Base-by-base conservation (phyloP, 2,888 invertebrate species). In the Crematogaster levior region DNA sequence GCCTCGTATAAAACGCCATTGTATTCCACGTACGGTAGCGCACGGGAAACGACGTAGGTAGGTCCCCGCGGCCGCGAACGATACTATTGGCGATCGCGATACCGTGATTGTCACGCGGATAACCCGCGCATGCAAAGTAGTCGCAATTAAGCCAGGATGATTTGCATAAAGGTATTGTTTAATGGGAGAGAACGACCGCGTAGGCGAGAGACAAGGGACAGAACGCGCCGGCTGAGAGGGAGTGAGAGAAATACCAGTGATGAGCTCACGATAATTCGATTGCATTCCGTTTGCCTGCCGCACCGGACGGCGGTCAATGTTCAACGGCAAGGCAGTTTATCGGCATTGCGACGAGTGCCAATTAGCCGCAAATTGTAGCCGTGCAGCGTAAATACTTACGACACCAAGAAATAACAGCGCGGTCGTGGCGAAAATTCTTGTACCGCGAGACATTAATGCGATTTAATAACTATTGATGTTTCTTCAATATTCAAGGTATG, bases 101-200 rank as follows among this genome's bases (percentile, higher is more conserved):
- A 84, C 85, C 80, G 77, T 83, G 88, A 90, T 90, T 86, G 88
- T 89, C 87, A 88, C 87, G 87, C 88, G 89, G 86, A 87, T 87
- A 89, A 88, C 83, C 87, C 86, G 84, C 85, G 88, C 88, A 90
- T 90, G 90, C 89, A 89, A 90, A 90, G 89, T 87, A 90, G 87
- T 85, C 84, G 89, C 89, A 90, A 90, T 90, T 90, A 90, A 90
- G 87, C 86, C 79, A 66, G 65, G 53, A 80, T 84, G 85, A 90
- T 90, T 90, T 90, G 88, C 90, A 90, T 90, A 86, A 89, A 85
- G 86, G 87, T 89, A 90, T 90, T 87, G 89, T 90, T 90, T 86
- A 86, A 87, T 86, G 87, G 83, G 80, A 83, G 83, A 79, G 83
- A 74, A 81, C 73, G 86, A 81, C 77, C 81, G 85, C 70, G 58